phyloP scores from a whole-genome alignment of 2,888 invertebrate species.

The Drosophila hamatofila region DNA sequence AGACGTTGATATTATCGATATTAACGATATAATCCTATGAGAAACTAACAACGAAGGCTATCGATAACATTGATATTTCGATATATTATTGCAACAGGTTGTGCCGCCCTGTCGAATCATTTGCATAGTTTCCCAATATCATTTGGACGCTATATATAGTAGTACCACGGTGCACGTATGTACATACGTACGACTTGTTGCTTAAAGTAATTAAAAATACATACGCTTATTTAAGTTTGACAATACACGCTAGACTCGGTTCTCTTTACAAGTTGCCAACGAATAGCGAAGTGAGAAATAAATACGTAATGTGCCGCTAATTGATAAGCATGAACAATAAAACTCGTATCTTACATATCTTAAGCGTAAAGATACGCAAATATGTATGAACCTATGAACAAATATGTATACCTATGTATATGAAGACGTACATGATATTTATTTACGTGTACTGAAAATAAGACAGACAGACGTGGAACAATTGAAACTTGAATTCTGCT shows the following conservation, averaged over 20 bases:
- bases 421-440: constrained; percentile 1
- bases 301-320: constrained; percentile 1
- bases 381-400: not conserved
- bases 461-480: not conserved
- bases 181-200: constrained; percentile 28
- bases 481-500: constrained; percentile 17
- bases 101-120: constrained; percentile 29
- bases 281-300: constrained; percentile 4
- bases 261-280: constrained; percentile 3
- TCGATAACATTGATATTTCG: constrained; percentile 15
- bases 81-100: constrained; percentile 44
- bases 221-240: constrained; percentile 29
- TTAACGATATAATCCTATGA: not conserved
- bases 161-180: constrained; percentile 27
- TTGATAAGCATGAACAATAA: not conserved
- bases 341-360: constrained; percentile 5
- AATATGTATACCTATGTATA: not conserved
- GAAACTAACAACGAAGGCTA: not conserved
- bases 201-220: constrained; percentile 53
- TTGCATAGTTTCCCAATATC: constrained; percentile 35
- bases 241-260: constrained; percentile 3
- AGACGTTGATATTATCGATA: not conserved
- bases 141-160: constrained; percentile 17
- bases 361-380: constrained; percentile 9
- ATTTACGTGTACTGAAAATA: constrained; percentile 2